Base-by-base conservation (phyloP, 1,140 invertebrate genomes). In the Drosophila elegans region DNA sequence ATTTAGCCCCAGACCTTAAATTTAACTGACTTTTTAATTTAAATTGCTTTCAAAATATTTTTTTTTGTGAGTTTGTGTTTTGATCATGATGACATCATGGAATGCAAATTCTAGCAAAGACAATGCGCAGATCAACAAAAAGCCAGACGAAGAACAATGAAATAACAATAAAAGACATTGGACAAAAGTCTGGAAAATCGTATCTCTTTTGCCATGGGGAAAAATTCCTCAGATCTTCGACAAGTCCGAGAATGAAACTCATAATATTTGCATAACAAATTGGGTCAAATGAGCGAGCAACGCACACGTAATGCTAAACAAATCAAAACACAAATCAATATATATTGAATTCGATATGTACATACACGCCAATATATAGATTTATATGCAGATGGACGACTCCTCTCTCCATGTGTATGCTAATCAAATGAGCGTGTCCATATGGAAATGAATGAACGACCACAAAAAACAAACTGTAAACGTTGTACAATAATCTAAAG, bases 181-280 rank as follows among this genome's bases (percentile, higher is more conserved):
- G 34, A 69, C 46, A 72, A 60, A 60, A 60, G 49, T 68, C 41
- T 29, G 64, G 67, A 71, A 71, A 69, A 71, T 69, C 46, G 44
- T 71, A 13, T 11, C 46, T 68, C n/a, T 41, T 38, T 10, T 16
- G 11, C n/a, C 27, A 9, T n/a, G 13, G 13, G 10, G 25, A 48
- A 71, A 64, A 75, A 32, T 64, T 32, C 42, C 42, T n/a, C 34
- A 34, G 3, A 36, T 13, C 46, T 27, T 29, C 29, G n/a, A n/a
- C 45, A 68, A 11, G 52, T 16, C 11, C 9, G 25, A 74, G 49
- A 75, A 74, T 49, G 52, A 74, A 49, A 64, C 48, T 44, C 61
- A 84, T 78, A 80, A 86, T 88, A 88, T 88, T 88, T 88, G 79
- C 84, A 34, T 69, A 88, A 63, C 63, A 67, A 88, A 89, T 88